Conservation (phyloP, 1,140 invertebrate species). For the Drosophila kohkoa region DNA sequence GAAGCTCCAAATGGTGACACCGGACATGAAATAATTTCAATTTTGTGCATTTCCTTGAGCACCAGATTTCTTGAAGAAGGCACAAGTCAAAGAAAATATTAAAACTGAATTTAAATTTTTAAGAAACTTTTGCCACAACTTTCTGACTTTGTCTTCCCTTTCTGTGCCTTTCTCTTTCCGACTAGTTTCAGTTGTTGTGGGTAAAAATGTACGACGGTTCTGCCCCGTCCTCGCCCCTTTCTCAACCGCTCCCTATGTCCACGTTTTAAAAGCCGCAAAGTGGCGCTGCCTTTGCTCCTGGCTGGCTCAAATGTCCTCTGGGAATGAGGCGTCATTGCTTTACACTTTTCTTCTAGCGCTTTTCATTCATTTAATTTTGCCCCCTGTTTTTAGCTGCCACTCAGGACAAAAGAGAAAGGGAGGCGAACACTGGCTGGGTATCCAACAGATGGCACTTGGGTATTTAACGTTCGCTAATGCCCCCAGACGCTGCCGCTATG, state of each 20-base stretch:
- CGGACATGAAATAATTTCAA: conserved; percentile 81
- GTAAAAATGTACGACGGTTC: conserved; percentile 22
- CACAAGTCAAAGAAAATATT: conserved; percentile 57
- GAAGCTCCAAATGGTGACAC: conserved; percentile 74
- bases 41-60: conserved; percentile 73
- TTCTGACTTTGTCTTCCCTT: conserved; percentile 19
- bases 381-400: conserved; percentile 31
- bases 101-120: conserved; percentile 81
- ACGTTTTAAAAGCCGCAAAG: conserved; percentile 63
- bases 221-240: neutral
- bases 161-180: neutral
- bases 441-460: conserved; percentile 73
- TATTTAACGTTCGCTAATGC: conserved; percentile 83
- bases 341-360: conserved; percentile 79
- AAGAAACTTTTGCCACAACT: conserved; percentile 73
- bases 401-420: conserved; percentile 5
- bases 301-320: conserved; percentile 58
- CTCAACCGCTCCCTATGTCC: neutral
- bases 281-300: conserved; percentile 46
- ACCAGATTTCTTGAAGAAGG: conserved; percentile 57
- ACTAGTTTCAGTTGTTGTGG: conserved; percentile 36
- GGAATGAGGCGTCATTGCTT: conserved; percentile 79
- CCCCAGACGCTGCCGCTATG: conserved; percentile 54
- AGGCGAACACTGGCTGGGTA: neutral
- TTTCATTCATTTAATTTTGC: conserved; percentile 81